Evolutionary conservation across 2,113 vertebrate genomes (phyloP).

Genomic region (Actenoides hombroni): DNA sequence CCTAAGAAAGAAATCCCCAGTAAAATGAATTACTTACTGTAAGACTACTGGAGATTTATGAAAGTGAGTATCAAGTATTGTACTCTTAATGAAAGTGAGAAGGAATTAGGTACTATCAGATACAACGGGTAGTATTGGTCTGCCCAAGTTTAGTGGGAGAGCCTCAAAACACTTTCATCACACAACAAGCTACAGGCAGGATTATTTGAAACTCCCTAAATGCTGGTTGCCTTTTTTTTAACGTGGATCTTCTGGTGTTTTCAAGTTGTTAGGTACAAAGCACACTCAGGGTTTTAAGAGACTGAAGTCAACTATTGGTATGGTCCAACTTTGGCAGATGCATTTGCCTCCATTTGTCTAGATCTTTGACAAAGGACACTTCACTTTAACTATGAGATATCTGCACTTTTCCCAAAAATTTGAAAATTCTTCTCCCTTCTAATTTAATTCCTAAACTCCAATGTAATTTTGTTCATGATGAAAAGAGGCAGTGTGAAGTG

Average conservation of each 20-base stretch:
- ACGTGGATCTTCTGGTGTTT: background rate
- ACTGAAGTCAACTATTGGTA: background rate
- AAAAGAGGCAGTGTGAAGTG: background rate
- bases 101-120: background rate
- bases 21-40: background rate
- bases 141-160: background rate
- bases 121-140: background rate
- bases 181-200: too few relatives aligned
- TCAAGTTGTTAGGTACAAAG: background rate
- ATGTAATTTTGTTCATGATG: background rate
- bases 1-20: background rate
- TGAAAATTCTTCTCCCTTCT: background rate
- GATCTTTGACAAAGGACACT: background rate
- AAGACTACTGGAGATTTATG: background rate
- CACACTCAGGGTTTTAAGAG: background rate
- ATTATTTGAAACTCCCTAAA: background rate
- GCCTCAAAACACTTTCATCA: background rate
- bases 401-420: background rate
- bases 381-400: background rate
- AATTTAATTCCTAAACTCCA: background rate
- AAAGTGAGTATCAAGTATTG: background rate
- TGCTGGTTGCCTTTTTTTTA: background rate
- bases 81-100: background rate
- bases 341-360: background rate
- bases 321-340: background rate